phyloP scores from a whole-genome alignment of 2,888 invertebrate genomes.

The Tachina grossa region DNA sequence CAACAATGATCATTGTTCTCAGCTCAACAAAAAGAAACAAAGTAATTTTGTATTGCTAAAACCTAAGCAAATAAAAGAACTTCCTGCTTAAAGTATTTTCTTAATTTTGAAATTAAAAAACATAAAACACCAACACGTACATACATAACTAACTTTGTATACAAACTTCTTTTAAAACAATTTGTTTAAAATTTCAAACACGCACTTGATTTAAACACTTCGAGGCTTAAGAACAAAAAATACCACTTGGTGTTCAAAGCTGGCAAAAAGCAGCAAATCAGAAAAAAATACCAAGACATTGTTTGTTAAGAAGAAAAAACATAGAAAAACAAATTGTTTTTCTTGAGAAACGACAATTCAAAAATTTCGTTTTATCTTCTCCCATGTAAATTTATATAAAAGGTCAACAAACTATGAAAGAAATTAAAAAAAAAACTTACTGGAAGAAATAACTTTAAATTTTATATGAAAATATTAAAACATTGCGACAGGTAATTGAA shows the following conservation, averaged over 20 bases:
- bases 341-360: conserved; percentile 43
- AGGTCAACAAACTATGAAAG: conserved; percentile 64
- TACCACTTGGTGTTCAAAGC: conserved; percentile 12
- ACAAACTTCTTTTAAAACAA: conserved; percentile 41
- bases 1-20: conserved; percentile 44
- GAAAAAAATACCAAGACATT: conserved; percentile 12
- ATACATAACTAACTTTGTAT: conserved; percentile 6
- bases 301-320: conserved; percentile 16
- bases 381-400: conserved; percentile 42
- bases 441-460: not conserved
- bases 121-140: conserved; percentile 1
- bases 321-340: conserved; percentile 22
- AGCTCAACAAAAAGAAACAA: not conserved
- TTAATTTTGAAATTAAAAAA: conserved; percentile 41
- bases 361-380: not conserved
- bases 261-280: conserved; percentile 23
- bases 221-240: conserved; percentile 30
- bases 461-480: conserved; percentile 9
- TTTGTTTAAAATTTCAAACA: conserved; percentile 70
- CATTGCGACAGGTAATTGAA: conserved; percentile 66
- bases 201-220: conserved; percentile 64
- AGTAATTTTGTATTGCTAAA: conserved; percentile 33
- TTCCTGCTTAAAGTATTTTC: conserved; percentile 65
- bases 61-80: conserved; percentile 65
- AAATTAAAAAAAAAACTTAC: conserved; percentile 30